A percentile compares a stretch with the other conserved stretches of the same genome.
phyloP scores from a whole-genome alignment of 2,113 vertebrate species.

The Egretta garzetta region DNA sequence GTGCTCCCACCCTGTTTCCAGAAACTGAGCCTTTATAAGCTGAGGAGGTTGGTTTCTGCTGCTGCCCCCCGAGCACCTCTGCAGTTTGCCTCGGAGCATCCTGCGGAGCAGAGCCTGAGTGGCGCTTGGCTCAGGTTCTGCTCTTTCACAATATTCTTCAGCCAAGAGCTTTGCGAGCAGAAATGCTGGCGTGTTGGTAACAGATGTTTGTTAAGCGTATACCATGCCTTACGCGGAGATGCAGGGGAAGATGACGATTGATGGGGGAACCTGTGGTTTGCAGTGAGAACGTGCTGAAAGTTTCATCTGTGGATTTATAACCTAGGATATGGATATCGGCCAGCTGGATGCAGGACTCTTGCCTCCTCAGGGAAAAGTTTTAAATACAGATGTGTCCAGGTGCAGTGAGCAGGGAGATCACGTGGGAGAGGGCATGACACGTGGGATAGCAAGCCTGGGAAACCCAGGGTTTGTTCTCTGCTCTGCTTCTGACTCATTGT shows the following conservation, averaged over 20 bases:
- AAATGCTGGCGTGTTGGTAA: constrained; percentile 8
- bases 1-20: neutral
- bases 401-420: neutral
- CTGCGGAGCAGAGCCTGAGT: neutral
- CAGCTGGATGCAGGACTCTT: neutral
- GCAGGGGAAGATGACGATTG: neutral
- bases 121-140: neutral
- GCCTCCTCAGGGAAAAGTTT: neutral
- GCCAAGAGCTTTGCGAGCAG: neutral
- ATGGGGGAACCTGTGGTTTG: neutral
- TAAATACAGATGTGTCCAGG: neutral
- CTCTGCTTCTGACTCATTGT: neutral
- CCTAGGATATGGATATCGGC: neutral
- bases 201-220: constrained; percentile 22
- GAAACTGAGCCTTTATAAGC: neutral
- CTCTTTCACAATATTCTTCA: neutral
- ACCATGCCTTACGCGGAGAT: neutral
- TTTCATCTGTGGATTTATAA: neutral
- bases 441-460: neutral
- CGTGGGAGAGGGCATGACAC: neutral
- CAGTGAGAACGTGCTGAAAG: neutral
- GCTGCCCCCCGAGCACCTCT: neutral
- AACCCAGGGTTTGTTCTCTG: neutral
- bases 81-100: neutral
- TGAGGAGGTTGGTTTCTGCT: neutral